These are phyloP conservation scores for Lottia gigantea DNA, from an alignment of 2,888 invertebrate species.

Conservation along the genomic window DNA sequence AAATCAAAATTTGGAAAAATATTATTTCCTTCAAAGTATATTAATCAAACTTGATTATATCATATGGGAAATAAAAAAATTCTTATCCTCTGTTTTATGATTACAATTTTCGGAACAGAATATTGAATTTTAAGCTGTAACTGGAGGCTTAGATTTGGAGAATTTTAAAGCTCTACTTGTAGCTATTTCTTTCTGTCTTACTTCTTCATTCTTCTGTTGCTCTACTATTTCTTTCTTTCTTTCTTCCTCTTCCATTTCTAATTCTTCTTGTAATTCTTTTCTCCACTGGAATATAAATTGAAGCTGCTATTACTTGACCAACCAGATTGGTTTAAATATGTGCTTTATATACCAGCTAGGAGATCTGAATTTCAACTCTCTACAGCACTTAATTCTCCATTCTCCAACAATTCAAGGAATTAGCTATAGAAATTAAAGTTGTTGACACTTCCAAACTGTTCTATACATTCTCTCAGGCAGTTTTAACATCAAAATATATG, in stretches of 20 bases:
- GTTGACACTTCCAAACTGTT: too few relatives aligned
- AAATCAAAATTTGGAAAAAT: too few relatives aligned
- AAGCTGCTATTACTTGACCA: neutral
- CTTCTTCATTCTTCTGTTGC: conserved; percentile 51
- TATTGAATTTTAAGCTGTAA: neutral
- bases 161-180: conserved; percentile 35
- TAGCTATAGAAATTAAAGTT: too few relatives aligned
- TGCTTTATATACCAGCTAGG: too few relatives aligned
- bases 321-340: too few relatives aligned
- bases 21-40: too few relatives aligned
- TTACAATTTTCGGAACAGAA: too few relatives aligned
- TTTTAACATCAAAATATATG: neutral
- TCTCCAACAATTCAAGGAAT: neutral
- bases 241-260: conserved; percentile 57
- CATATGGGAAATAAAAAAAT: too few relatives aligned
- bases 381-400: neutral
- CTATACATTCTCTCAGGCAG: too few relatives aligned
- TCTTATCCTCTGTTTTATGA: too few relatives aligned
- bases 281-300: conserved; percentile 55
- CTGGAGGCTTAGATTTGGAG: conserved; percentile 15
- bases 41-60: too few relatives aligned
- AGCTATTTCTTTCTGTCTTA: conserved; percentile 42
- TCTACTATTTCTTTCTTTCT: conserved; percentile 47
- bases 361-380: neutral
- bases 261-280: conserved; percentile 57